phyloP scores from a whole-genome alignment of 2,113 vertebrate genomes.

The Nannobrachium achirus region DNA sequence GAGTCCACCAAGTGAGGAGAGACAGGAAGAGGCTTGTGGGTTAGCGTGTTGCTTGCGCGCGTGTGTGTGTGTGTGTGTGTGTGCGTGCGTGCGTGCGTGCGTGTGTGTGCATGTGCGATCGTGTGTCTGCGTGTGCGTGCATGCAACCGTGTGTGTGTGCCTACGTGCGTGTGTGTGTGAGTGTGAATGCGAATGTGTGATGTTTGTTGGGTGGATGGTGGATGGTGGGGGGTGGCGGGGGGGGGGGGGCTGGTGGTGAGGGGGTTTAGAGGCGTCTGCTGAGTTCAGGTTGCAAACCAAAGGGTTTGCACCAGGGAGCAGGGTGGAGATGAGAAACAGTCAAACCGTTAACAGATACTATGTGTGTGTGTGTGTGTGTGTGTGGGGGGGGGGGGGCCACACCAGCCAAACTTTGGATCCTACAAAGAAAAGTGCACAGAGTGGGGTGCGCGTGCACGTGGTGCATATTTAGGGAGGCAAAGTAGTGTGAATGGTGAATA shows the following conservation, averaged over 20 bases:
- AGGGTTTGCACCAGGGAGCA: constrained; percentile 62
- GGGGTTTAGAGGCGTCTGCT: constrained; percentile 41
- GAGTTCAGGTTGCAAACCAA: constrained; percentile 55
- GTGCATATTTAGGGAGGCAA: background rate
- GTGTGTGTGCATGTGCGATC: constrained; percentile 17
- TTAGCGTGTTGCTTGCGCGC: constrained; percentile 31
- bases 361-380: no score
- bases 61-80: constrained; percentile 4
- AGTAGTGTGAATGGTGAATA: background rate
- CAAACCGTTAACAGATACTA: constrained; percentile 81
- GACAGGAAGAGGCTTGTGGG: constrained; percentile 81
- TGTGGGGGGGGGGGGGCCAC: constrained; percentile 48
- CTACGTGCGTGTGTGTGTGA: constrained; percentile 25
- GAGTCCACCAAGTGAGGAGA: constrained; percentile 56
- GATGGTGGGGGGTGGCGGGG: constrained; percentile 2
- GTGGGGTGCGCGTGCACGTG: background rate
- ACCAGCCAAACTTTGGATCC: constrained; percentile 55
- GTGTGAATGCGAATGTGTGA: constrained; percentile 7
- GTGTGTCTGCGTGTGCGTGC: background rate
- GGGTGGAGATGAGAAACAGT: constrained; percentile 79
- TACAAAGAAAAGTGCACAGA: constrained; percentile 21
- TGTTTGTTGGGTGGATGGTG: constrained; percentile 1
- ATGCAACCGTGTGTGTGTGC: background rate
- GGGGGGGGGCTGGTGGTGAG: constrained; percentile 12
- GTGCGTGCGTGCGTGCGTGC: constrained; percentile 14